Conservation (phyloP, 2,888 invertebrate species). For the Melanophora roralis region DNA sequence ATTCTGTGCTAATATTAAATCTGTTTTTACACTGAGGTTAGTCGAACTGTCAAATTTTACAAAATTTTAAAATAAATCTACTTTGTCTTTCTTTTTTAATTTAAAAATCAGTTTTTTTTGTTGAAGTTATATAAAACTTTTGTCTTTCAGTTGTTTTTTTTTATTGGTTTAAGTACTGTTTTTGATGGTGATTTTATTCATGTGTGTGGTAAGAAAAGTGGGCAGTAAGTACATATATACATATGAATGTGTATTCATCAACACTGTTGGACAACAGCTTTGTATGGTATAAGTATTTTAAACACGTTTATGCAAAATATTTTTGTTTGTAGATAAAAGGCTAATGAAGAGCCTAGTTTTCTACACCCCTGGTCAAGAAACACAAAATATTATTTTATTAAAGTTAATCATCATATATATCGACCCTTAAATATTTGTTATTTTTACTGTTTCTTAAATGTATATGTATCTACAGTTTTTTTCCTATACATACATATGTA, state of each 20-base stretch:
- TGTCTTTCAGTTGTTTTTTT: conserved; percentile 40
- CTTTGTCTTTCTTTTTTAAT: conserved; percentile 5
- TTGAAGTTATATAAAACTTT: conserved; percentile 59
- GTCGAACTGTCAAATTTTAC: conserved; percentile 9
- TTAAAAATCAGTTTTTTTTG: conserved; percentile 43
- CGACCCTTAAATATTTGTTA: too few relatives aligned
- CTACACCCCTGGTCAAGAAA: too few relatives aligned
- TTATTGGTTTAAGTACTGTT: conserved; percentile 16
- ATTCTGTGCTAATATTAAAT: conserved; percentile 21
- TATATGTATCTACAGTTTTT: too few relatives aligned
- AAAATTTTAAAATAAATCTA: not conserved
- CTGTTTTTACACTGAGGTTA: not conserved
- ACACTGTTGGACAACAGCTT: too few relatives aligned
- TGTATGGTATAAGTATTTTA: too few relatives aligned
- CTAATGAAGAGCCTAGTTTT: too few relatives aligned
- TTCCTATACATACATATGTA: too few relatives aligned
- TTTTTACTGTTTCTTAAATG: too few relatives aligned
- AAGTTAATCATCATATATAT: too few relatives aligned
- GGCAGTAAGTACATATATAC: not conserved
- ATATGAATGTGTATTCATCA: not conserved
- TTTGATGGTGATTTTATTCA: not conserved
- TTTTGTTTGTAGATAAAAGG: too few relatives aligned
- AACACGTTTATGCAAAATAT: too few relatives aligned
- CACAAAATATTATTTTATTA: too few relatives aligned
- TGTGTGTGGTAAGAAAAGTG: not conserved